Base-by-base conservation (phyloP, 2,113 vertebrate genomes). In the Gadus chalcogrammus region DNA sequence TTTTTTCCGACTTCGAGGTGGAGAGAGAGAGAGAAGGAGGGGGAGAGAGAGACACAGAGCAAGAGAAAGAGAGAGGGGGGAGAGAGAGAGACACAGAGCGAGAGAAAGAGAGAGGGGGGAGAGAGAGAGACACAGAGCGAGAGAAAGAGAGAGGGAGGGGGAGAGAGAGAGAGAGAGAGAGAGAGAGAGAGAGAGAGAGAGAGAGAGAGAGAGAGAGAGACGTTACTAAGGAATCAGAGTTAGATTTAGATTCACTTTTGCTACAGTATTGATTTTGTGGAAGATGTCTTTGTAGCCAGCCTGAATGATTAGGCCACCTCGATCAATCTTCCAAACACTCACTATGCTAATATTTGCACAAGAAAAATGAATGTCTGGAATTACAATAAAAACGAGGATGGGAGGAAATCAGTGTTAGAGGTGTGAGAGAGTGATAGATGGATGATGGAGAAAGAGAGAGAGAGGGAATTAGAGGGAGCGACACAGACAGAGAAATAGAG, bases 231-330 rank as follows among this genome's bases (percentile, higher is more conserved):
- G 68, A 71, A 79, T 35, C 18, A 71, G 70, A 64, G 68, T 76
- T 75, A 73, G 75, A 87, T 87, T 87, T 75, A 85, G 67, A 74
- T 82, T 82, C 79, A 71, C 67, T 85, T 78, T 77, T 75, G 77
- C 71, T 71, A 73, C 31, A 35, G 71, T 82, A 89, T 88, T 87
- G 84, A 90, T 87, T 87, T 86, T 78, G 71, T 73, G 61, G 82
- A 77, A 83, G 82, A 87, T 82, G 82, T 82, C 83, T 89, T 82
- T 88, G 85, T 81, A 81, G 80, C 60, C 65, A 69, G 70, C 72
- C 70, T 20, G 15, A 7, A 77, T 83, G 78, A 86, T 87, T 83
- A 82, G 76, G 70, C 76, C 74, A 15, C 7, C 84, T 88, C 84
- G 85, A 81, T 85, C 73, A 80, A 48, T 81, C 69, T 67, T 68